Evolutionary conservation across 1,140 invertebrate genomes (phyloP).

Genomic region (Drosophila repletoides): DNA sequence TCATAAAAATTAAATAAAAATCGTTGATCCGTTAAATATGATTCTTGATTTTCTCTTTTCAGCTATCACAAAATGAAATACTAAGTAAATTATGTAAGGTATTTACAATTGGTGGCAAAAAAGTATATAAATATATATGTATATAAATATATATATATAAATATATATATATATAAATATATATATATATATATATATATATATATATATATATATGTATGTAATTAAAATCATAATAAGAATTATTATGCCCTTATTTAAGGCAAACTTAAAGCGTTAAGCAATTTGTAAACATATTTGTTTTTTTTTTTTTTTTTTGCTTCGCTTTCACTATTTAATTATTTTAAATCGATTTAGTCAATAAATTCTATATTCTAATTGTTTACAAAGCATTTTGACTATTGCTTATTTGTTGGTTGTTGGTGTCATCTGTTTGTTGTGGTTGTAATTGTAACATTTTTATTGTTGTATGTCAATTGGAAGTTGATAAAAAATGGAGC

Average conservation of each 20-base stretch:
- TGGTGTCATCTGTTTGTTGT: slow-evolving; percentile 7
- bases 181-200: neutral
- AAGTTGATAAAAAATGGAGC: slow-evolving; percentile 38
- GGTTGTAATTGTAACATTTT: slow-evolving; percentile 55
- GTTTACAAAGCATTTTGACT: slow-evolving; percentile 21
- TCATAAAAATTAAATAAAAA: neutral
- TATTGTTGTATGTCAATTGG: slow-evolving; percentile 51
- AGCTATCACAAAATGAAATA: slow-evolving; percentile 75
- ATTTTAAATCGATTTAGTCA: neutral
- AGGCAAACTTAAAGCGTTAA: neutral
- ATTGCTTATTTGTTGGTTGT: slow-evolving; percentile 7
- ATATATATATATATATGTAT: slow-evolving; percentile 1
- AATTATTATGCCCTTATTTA: neutral
- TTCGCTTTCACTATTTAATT: slow-evolving; percentile 2
- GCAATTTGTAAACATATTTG: neutral
- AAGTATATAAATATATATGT: slow-evolving; percentile 10
- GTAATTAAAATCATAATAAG: neutral
- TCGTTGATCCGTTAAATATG: slow-evolving; percentile 2
- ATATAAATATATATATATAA: neutral
- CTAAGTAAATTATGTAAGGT: slow-evolving; percentile 51
- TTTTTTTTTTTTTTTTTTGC: too few relatives aligned
- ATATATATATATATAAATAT: slow-evolving; percentile 11
- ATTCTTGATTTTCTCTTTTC: slow-evolving; percentile 15
- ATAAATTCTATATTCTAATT: slow-evolving; percentile 13
- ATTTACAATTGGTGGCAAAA: slow-evolving; percentile 34